Percentiles rank a stretch among this genome's conserved stretches.
Evolutionary conservation across 1,140 invertebrate species (phyloP).

Genomic region (Drosophila asahinai): DNA sequence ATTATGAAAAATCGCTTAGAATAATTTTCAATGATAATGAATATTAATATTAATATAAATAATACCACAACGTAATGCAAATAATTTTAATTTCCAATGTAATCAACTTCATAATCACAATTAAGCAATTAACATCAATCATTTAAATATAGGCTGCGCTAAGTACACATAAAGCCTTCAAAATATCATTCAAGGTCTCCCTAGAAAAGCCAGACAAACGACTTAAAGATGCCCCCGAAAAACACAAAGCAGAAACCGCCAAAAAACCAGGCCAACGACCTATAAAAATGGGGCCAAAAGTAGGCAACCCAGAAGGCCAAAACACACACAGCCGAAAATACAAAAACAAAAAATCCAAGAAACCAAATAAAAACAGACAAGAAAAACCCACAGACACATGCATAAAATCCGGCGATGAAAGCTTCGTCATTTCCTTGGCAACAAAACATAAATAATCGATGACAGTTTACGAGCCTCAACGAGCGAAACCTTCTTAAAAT

Average conservation of each 20-base stretch:
- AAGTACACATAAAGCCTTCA: background rate
- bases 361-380: constrained; percentile 23
- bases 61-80: no score
- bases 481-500: constrained; percentile 62
- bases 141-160: background rate
- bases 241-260: constrained; percentile 13
- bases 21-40: no score
- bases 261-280: constrained; percentile 57
- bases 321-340: background rate
- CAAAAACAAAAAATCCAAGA: background rate
- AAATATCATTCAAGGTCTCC: background rate
- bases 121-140: background rate
- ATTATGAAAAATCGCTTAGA: no score
- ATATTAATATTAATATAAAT: no score
- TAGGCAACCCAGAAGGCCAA: constrained; percentile 32
- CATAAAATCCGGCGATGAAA: constrained; percentile 33
- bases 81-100: no score
- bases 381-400: constrained; percentile 24
- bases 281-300: constrained; percentile 59
- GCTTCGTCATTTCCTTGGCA: constrained; percentile 31
- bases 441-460: constrained; percentile 49
- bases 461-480: constrained; percentile 67
- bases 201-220: constrained; percentile 5
- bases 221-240: constrained; percentile 19
- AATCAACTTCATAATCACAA: background rate